Evolutionary conservation across 2,113 vertebrate genomes (phyloP).

Genomic region (Ondatra zibethicus): DNA sequence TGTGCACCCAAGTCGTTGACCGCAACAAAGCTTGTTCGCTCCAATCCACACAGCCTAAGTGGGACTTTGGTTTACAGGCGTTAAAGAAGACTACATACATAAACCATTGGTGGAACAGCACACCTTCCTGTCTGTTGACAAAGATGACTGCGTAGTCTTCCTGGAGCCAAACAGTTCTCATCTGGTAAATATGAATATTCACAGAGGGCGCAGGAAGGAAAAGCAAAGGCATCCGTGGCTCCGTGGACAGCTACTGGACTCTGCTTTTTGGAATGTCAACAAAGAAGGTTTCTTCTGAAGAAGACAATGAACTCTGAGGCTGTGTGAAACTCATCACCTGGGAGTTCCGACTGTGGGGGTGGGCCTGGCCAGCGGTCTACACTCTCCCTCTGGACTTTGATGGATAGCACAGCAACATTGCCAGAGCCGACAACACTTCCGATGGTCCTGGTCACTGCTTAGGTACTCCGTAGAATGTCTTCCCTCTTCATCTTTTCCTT

Average conservation of each 20-base stretch:
- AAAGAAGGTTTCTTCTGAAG: constrained; percentile 4
- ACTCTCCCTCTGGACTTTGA: rapidly evolving
- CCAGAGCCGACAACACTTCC: not conserved
- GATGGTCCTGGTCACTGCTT: not conserved
- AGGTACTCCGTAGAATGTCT: not conserved
- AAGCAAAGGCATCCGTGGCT: constrained; percentile 29
- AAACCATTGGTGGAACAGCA: not conserved
- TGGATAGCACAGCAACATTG: rapidly evolving
- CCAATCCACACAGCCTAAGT: not conserved
- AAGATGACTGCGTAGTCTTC: not conserved
- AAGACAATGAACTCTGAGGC: constrained; percentile 61
- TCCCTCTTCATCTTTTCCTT: not conserved
- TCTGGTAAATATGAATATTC: constrained; percentile 18
- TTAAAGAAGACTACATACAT: not conserved
- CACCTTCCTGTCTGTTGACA: constrained; percentile 59
- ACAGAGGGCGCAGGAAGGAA: not conserved
- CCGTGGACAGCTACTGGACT: not conserved
- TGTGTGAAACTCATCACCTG: constrained; percentile 11
- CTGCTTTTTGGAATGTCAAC: constrained; percentile 54
- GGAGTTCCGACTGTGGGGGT: too few species aligned
- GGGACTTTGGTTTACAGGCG: not conserved
- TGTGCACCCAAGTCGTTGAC: not conserved
- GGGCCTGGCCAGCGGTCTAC: rapidly evolving
- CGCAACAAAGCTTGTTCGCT: not conserved
- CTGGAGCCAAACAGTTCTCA: constrained; percentile 40